Percentiles rank a stretch among this genome's conserved stretches.
These are phyloP conservation scores for Sigmodon hispidus DNA, from an alignment of 2,113 vertebrate species.

Conservation along the genomic window DNA sequence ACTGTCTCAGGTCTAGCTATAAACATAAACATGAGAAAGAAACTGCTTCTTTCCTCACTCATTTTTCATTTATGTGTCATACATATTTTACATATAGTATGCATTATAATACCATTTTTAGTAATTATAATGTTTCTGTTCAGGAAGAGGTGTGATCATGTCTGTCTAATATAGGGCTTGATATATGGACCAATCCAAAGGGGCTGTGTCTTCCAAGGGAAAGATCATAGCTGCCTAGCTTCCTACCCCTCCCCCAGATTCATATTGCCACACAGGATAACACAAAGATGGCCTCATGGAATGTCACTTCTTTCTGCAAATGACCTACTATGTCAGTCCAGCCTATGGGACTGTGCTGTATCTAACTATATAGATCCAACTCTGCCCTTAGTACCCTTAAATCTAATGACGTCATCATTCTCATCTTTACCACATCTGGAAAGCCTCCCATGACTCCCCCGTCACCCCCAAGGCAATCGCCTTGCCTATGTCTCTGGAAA, in stretches of 20 bases:
- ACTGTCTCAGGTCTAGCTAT: background rate
- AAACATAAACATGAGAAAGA: too few relatives aligned
- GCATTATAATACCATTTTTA: background rate
- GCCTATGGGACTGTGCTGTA: too few relatives aligned
- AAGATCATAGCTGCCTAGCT: too few relatives aligned
- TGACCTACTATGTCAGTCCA: background rate
- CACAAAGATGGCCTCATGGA: fast-evolving
- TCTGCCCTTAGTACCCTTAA: background rate
- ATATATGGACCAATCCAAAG: too few relatives aligned
- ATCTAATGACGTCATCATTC: background rate
- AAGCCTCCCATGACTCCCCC: background rate
- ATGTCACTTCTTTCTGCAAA: background rate
- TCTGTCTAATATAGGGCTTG: background rate
- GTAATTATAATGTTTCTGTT: background rate
- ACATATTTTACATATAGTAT: background rate
- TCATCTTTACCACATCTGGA: background rate
- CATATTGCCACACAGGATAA: background rate
- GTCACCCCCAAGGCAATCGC: background rate
- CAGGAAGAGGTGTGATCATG: too few relatives aligned
- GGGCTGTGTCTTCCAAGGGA: background rate
- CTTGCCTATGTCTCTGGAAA: background rate
- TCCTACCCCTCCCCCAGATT: background rate
- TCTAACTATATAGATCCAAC: too few relatives aligned
- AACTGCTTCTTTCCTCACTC: background rate
- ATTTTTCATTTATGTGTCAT: background rate